These are phyloP conservation scores for Clarias magur DNA, from an alignment of 2,113 vertebrate species.

Conservation along the genomic window DNA sequence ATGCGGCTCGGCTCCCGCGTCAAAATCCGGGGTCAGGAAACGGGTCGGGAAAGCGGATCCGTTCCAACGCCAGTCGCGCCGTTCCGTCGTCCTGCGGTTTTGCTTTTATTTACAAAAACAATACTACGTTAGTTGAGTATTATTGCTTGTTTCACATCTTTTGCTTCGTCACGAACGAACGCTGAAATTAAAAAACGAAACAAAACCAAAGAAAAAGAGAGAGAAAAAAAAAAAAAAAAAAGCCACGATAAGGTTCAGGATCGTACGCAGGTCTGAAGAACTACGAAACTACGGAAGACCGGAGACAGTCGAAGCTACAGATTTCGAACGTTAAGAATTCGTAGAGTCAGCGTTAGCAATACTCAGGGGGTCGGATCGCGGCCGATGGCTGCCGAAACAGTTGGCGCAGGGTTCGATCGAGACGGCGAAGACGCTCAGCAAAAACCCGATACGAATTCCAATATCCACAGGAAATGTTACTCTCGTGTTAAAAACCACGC, in stretches of 20 bases:
- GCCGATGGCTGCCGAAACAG: neutral
- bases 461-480: slow-evolving; percentile 25
- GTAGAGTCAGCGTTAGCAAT: neutral
- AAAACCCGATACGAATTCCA: slow-evolving; percentile 33
- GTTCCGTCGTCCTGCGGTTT: slow-evolving; percentile 16
- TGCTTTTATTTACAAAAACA: slow-evolving; percentile 44
- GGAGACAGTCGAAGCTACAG: slow-evolving; percentile 46
- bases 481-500: slow-evolving; percentile 5
- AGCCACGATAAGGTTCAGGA: slow-evolving; percentile 6
- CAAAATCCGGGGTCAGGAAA: slow-evolving; percentile 21
- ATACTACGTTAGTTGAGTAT: slow-evolving; percentile 54
- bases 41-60: neutral
- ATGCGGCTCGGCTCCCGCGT: slow-evolving; percentile 47
- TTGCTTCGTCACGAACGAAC: neutral
- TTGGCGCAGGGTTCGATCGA: neutral
- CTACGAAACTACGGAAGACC: slow-evolving; percentile 46
- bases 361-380: neutral
- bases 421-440: neutral
- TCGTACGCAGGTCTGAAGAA: neutral
- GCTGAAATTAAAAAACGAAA: neutral
- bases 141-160: slow-evolving; percentile 58
- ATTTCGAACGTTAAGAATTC: neutral
- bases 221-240: neutral
- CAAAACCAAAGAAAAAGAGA: neutral
- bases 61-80: slow-evolving; percentile 23